A percentile compares a stretch with the other conserved stretches of the same genome.
These are phyloP conservation scores for Strix aluco DNA, from an alignment of 2,113 vertebrate species.

Conservation along the genomic window DNA sequence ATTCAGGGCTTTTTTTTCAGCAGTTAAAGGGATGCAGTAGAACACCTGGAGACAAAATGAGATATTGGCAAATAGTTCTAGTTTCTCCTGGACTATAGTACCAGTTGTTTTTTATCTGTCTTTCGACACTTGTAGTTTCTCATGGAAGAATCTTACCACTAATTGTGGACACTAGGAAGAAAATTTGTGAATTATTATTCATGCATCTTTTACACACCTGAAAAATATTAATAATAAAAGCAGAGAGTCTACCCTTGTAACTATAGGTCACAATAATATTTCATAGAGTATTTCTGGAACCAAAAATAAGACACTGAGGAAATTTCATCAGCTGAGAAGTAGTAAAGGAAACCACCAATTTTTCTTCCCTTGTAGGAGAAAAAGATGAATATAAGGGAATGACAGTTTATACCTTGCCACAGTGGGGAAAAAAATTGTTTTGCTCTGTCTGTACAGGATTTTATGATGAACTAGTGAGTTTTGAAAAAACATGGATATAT, in stretches of 20 bases:
- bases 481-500: not conserved
- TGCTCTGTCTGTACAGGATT: not conserved
- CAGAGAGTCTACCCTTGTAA: not conserved
- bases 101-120: not conserved
- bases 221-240: not conserved
- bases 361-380: not conserved
- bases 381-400: not conserved
- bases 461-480: not conserved
- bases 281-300: not conserved
- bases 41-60: not conserved
- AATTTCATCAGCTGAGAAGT: not conserved
- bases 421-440: not conserved
- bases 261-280: not conserved
- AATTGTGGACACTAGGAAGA: not conserved
- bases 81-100: not conserved
- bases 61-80: not conserved
- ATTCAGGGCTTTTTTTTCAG: not conserved
- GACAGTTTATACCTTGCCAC: not conserved
- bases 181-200: not conserved
- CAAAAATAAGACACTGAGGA: not conserved
- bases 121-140: not conserved
- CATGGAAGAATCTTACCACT: no score
- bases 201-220: not conserved
- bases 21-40: not conserved
- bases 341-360: not conserved